Evolutionary conservation across 2,888 invertebrate species (phyloP), one percentile per base, ranked within the genome.

Genomic region (Abrostola tripartita): DNA sequence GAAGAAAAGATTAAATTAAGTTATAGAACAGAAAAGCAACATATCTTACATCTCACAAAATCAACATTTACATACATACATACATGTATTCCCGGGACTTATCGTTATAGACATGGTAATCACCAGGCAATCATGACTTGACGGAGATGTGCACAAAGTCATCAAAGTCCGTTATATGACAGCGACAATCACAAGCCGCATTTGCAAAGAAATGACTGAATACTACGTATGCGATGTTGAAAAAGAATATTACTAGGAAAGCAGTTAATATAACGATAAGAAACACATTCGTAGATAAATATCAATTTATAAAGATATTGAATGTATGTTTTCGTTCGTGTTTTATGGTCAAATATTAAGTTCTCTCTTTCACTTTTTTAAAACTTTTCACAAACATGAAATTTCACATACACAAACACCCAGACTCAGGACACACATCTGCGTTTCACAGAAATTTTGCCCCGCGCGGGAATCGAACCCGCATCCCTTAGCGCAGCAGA

Each of bases 111-210:
- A 7, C 53, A 68, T 68, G 42, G 65, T 71, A 78, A 76, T 78
- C 63, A 74, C 61, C 42, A 49, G 52, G 75, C 59, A 78, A 76
- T 81, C 74, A 72, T 71, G 52, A 68, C 57, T 57, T 63, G 65
- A 47, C 61, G 70, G 41, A 53, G 73, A 71, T 59, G 73, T 49
- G 44, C 65, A 50, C 61, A 41, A 51, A 64, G 63, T 71, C 70
- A 72, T 79, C 76, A 77, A 56, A 65, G 35, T 60, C 82, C 81
- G 82, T 82, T 82, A 78, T 11, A 54, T 53, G 38, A 64, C 61
- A 49, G 61, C 67, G 60, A 63, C 70, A 68, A 75, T 76, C 71
- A 67, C 67, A 59, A 51, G 49, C 36, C 49, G 63, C 24, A 68
- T 65, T 70, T 74, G 65, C 59, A 54, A 44, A 38, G 42, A 61